Conservation (phyloP, 2,797 vertebrate genomes). For the Neosalanx taihuensis region DNA sequence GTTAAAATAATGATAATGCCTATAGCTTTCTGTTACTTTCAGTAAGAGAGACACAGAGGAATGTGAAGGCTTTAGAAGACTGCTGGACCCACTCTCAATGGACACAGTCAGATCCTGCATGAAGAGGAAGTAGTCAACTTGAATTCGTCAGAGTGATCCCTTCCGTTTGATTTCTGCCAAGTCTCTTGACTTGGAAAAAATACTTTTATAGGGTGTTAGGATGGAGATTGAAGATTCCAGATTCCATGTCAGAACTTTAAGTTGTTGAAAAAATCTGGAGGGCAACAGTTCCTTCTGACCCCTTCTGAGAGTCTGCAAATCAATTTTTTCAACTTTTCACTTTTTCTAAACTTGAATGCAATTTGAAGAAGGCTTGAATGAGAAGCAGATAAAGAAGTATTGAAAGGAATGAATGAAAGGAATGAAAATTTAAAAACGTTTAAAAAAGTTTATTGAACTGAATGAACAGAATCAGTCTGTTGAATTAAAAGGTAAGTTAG, state of each 20-base stretch:
- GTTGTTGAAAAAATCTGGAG: slow-evolving; percentile 43
- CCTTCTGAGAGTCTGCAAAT: slow-evolving; percentile 32
- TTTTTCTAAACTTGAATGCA: slow-evolving; percentile 37
- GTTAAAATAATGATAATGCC: slow-evolving; percentile 29
- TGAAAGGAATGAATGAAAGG: slow-evolving; percentile 59
- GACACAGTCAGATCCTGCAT: slow-evolving; percentile 43
- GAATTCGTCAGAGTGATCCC: slow-evolving; percentile 50
- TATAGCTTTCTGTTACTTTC: slow-evolving; percentile 27
- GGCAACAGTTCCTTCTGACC: slow-evolving; percentile 53
- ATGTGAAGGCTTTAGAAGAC: slow-evolving; percentile 34
- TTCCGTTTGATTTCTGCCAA: slow-evolving; percentile 66
- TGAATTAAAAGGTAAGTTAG: slow-evolving; percentile 65
- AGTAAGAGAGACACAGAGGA: slow-evolving; percentile 23
- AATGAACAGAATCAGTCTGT: slow-evolving; percentile 49
- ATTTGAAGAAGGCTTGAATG: slow-evolving; percentile 58
- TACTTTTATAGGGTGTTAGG: slow-evolving; percentile 41
- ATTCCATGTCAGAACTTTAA: slow-evolving; percentile 28
- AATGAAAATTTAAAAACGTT: slow-evolving; percentile 64
- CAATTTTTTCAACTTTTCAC: slow-evolving; percentile 16
- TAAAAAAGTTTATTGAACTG: slow-evolving; percentile 59
- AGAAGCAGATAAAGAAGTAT: slow-evolving; percentile 60
- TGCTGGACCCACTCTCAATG: slow-evolving; percentile 44
- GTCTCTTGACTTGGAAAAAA: slow-evolving; percentile 49
- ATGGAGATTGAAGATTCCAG: slow-evolving; percentile 31
- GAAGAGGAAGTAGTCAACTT: slow-evolving; percentile 48